These are phyloP conservation scores for Agriotes lineatus DNA, from an alignment of 2,888 invertebrate species.

Conservation along the genomic window DNA sequence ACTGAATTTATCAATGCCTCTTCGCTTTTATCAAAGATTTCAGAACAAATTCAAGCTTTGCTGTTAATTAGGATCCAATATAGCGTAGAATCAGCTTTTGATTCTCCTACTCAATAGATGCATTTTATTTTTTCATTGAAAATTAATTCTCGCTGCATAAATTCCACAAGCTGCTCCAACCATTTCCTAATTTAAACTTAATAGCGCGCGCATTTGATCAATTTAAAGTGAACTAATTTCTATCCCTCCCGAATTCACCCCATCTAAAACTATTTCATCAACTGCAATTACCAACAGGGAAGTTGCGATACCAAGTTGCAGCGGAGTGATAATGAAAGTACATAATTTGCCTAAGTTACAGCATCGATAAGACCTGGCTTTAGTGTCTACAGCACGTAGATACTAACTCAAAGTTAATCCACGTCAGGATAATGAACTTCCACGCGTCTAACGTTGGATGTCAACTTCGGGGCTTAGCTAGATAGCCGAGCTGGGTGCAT, in stretches of 20 bases:
- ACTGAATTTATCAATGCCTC: too few relatives aligned
- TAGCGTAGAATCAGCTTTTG: too few relatives aligned
- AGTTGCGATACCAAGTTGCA: conserved; percentile 27
- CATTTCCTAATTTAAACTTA: too few relatives aligned
- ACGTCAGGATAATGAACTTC: conserved; percentile 43
- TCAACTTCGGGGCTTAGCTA: conserved; percentile 29
- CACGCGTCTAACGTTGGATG: conserved; percentile 35
- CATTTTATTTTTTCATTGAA: too few relatives aligned
- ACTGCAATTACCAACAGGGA: conserved; percentile 26
- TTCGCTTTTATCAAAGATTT: too few relatives aligned
- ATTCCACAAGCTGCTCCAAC: too few relatives aligned
- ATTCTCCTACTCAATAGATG: too few relatives aligned
- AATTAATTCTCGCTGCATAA: too few relatives aligned
- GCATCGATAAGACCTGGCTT: conserved; percentile 38
- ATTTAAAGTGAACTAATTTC: conserved; percentile 17
- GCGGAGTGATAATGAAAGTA: conserved; percentile 37
- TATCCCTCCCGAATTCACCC: not conserved
- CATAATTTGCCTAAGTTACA: conserved; percentile 40
- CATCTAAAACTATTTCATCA: conserved; percentile 28
- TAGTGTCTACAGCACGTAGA: conserved; percentile 37
- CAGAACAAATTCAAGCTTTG: too few relatives aligned
- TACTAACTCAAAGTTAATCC: conserved; percentile 40
- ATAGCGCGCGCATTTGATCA: not conserved
- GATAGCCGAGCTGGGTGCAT: conserved; percentile 22
- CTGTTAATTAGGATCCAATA: too few relatives aligned